Evolutionary conservation across 2,888 invertebrate species (phyloP).

Genomic region (Uropetala carovei): DNA sequence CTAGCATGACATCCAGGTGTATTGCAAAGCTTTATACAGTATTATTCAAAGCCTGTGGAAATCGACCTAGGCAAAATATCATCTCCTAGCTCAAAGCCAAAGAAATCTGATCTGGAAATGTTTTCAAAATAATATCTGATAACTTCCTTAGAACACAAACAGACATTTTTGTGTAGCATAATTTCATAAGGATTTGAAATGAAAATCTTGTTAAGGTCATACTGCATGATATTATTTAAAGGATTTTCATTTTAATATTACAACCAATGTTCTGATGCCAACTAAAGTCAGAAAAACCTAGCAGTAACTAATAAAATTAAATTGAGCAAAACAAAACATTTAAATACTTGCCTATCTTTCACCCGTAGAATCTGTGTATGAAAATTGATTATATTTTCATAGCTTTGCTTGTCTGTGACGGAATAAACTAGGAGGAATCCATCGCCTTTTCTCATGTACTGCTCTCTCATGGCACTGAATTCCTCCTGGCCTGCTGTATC

Average conservation of each 20-base stretch:
- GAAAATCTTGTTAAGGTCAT: neutral
- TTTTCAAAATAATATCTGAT: neutral
- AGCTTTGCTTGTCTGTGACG: slow-evolving; percentile 93
- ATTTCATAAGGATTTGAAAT: too few relatives aligned
- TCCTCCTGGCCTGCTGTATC: slow-evolving; percentile 98
- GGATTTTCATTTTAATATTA: neutral
- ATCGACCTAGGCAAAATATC: too few relatives aligned
- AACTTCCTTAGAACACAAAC: too few relatives aligned
- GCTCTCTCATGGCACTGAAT: slow-evolving; percentile 96
- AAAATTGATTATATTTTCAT: slow-evolving; percentile 91
- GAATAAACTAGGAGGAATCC: slow-evolving; percentile 96
- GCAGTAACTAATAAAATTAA: neutral
- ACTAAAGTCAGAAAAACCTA: neutral
- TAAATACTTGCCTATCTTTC: slow-evolving; percentile 82
- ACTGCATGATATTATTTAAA: neutral
- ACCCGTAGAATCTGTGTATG: slow-evolving; percentile 93
- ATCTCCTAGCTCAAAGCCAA: too few relatives aligned
- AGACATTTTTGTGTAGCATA: too few relatives aligned
- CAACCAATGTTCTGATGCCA: neutral
- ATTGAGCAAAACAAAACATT: slow-evolving; percentile 30
- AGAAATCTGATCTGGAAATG: neutral
- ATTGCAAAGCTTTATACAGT: too few relatives aligned
- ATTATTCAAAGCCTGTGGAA: too few relatives aligned
- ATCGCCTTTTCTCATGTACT: slow-evolving; percentile 95
- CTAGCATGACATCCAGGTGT: too few relatives aligned